phyloP scores from a whole-genome alignment of 2,797 vertebrate genomes.

The Momotus momota region DNA sequence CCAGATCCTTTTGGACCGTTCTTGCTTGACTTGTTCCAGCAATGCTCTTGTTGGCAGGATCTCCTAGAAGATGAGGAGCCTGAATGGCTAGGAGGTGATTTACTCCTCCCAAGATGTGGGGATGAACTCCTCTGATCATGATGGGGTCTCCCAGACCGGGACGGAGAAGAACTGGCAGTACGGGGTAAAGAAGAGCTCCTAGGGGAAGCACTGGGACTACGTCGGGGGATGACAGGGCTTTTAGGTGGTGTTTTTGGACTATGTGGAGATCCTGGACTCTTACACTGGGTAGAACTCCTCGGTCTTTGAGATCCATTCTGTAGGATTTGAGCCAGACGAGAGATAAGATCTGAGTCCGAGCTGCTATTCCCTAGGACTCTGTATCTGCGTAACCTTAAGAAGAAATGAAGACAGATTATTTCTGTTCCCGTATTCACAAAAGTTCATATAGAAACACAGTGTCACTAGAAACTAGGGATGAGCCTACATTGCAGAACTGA shows the following conservation, averaged over 20 bases:
- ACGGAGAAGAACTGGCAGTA: constrained; percentile 95
- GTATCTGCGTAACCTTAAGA: constrained; percentile 90
- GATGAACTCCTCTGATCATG: constrained; percentile 87
- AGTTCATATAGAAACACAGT: not conserved
- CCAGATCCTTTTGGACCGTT: constrained; percentile 80
- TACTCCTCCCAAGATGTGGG: constrained; percentile 89
- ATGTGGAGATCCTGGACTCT: constrained; percentile 85
- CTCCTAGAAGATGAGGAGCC: constrained; percentile 92
- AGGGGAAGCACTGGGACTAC: constrained; percentile 95
- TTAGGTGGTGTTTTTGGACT: constrained; percentile 89
- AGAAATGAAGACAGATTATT: constrained; percentile 70
- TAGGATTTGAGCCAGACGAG: constrained; percentile 95
- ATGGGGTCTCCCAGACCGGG: constrained; percentile 88
- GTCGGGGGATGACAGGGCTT: constrained; percentile 89
- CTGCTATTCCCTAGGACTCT: constrained; percentile 92
- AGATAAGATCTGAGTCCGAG: constrained; percentile 95
- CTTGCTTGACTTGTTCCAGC: constrained; percentile 89
- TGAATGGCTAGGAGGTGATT: constrained; percentile 95
- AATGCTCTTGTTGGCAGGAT: constrained; percentile 90
- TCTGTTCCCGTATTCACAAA: not conserved
- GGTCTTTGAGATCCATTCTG: constrained; percentile 86
- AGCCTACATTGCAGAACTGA: not conserved
- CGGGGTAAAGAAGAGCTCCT: constrained; percentile 95
- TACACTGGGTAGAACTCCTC: constrained; percentile 84
- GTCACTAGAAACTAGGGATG: not conserved